Percentiles rank a stretch among this genome's conserved stretches.
phyloP scores from a whole-genome alignment of 2,888 invertebrate species.

The Spialia ferax region DNA sequence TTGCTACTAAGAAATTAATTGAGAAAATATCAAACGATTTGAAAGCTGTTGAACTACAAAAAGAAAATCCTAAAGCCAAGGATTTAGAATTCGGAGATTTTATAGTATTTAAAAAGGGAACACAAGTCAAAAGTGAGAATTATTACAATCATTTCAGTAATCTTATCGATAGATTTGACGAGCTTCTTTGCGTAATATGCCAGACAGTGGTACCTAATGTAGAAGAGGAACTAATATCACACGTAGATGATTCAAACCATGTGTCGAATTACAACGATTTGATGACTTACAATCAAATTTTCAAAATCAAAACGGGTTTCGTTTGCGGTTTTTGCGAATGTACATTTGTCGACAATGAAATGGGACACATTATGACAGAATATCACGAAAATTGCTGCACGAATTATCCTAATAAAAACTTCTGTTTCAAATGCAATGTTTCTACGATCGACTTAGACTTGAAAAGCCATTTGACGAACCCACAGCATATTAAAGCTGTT shows the following conservation, averaged over 20 bases:
- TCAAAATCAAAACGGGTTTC: neutral
- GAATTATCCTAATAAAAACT: neutral
- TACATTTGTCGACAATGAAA: neutral
- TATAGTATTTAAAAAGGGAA: neutral
- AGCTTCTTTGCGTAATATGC: constrained; percentile 5
- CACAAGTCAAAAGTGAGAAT: neutral
- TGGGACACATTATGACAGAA: neutral
- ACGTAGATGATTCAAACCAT: neutral
- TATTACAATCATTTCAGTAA: constrained; percentile 5
- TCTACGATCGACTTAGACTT: neutral
- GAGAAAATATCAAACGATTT: constrained; percentile 11
- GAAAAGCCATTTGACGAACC: neutral
- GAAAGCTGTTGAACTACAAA: neutral
- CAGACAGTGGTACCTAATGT: neutral
- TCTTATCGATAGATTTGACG: neutral
- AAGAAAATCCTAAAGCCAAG: neutral
- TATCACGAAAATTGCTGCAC: neutral
- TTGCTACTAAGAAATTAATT: neutral
- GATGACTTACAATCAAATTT: constrained; percentile 22
- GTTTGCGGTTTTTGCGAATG: constrained; percentile 22
- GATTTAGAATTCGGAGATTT: constrained; percentile 7
- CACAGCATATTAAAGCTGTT: neutral
- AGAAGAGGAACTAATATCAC: neutral
- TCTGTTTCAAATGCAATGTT: constrained; percentile 1
- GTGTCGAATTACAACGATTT: neutral